These are phyloP conservation scores for Saccostrea cuccullata DNA, from an alignment of 1,140 invertebrate species.

Conservation along the genomic window DNA sequence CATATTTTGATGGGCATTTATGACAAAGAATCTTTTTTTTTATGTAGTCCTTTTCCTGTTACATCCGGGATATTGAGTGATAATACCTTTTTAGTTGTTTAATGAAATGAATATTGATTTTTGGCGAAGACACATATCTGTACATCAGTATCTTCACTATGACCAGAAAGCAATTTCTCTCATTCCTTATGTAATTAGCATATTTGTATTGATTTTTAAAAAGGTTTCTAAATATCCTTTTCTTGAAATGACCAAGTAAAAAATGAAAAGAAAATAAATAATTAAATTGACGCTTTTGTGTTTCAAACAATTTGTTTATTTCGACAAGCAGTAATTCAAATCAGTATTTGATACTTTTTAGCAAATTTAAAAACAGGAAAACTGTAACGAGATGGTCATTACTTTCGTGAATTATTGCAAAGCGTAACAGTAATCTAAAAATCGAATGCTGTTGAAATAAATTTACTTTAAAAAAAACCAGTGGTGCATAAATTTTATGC, in stretches of 20 bases:
- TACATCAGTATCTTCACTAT: constrained; percentile 8
- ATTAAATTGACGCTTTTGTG: background rate
- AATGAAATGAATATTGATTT: constrained; percentile 38
- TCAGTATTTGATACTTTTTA: background rate
- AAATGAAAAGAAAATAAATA: background rate
- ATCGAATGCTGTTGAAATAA: too few relatives aligned
- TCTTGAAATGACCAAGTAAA: background rate
- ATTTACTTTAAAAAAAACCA: too few relatives aligned
- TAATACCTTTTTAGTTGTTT: constrained; percentile 36
- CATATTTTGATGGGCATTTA: background rate
- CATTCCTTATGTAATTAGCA: constrained; percentile 28
- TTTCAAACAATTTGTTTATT: background rate
- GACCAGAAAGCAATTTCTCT: constrained; percentile 14
- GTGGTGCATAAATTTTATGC: background rate
- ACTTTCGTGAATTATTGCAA: too few relatives aligned
- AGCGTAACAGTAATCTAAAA: too few relatives aligned
- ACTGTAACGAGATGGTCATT: background rate
- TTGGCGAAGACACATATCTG: constrained; percentile 13
- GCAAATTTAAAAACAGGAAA: background rate
- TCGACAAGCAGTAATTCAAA: background rate
- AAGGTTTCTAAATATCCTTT: background rate
- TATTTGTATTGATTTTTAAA: constrained; percentile 12
- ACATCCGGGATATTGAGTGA: background rate
- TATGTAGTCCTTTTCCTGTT: background rate
- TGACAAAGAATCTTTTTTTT: background rate